A percentile compares a stretch with the other conserved stretches of the same genome.
phyloP scores from a whole-genome alignment of 92 coral and sea anemone species.

The Parazoanthus darwini region DNA sequence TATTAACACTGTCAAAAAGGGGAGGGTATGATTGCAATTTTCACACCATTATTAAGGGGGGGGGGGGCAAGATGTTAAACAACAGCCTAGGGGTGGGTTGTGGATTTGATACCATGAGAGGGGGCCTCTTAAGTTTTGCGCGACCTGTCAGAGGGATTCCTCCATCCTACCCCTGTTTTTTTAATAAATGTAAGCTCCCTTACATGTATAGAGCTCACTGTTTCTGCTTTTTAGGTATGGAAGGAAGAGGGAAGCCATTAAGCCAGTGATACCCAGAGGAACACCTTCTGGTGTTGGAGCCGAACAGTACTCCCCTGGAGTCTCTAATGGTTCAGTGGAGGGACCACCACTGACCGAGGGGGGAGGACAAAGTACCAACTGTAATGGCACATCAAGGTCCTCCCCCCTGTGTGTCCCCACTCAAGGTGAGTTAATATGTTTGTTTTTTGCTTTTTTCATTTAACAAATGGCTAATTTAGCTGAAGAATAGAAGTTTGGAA shows the following conservation, averaged over 20 bases:
- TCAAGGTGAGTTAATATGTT: background rate
- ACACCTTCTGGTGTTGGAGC: conserved; percentile 44
- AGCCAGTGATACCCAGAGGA: conserved; percentile 68
- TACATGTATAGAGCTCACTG: background rate
- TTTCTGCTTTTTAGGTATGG: conserved; percentile 53
- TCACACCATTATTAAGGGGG: too few relatives aligned
- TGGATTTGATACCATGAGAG: too few relatives aligned
- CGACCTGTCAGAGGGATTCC: too few relatives aligned
- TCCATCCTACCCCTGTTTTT: too few relatives aligned
- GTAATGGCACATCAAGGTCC: conserved; percentile 10
- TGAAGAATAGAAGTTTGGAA: too few relatives aligned
- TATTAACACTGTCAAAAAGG: too few relatives aligned
- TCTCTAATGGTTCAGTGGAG: conserved; percentile 65
- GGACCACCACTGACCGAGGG: conserved; percentile 31
- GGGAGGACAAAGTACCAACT: conserved; percentile 20
- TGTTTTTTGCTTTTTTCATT: background rate
- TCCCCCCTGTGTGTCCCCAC: conserved; percentile 34
- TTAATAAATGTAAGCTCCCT: too few relatives aligned
- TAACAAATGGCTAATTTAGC: background rate
- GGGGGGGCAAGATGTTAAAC: too few relatives aligned
- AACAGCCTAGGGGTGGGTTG: too few relatives aligned
- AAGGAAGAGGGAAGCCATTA: conserved; percentile 54
- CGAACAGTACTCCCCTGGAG: conserved; percentile 62
- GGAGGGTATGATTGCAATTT: too few relatives aligned
- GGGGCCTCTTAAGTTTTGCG: too few relatives aligned